phyloP scores from a whole-genome alignment of 1,140 invertebrate genomes.

The Nautilus pompilius region DNA sequence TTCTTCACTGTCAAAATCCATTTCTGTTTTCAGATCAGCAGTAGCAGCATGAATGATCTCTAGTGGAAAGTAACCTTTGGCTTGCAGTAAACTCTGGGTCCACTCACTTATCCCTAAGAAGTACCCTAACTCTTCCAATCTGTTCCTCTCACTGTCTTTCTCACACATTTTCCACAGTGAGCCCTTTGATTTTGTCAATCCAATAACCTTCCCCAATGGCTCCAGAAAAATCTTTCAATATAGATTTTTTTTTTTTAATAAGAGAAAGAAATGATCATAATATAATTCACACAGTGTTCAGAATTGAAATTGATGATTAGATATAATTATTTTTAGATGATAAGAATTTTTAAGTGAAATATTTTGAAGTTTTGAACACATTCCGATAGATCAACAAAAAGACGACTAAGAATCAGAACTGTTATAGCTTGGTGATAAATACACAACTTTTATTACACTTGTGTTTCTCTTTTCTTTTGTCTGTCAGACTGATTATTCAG shows the following conservation, averaged over 20 bases:
- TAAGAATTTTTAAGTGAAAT: no score
- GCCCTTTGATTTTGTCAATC: constrained; percentile 41
- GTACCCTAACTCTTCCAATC: constrained; percentile 37
- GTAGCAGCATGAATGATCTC: constrained; percentile 7
- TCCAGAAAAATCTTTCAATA: constrained; percentile 44
- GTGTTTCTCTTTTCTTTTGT: no score
- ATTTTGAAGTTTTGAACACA: no score
- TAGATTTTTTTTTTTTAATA: background rate
- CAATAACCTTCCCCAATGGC: constrained; percentile 47
- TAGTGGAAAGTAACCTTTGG: constrained; percentile 14
- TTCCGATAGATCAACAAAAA: no score
- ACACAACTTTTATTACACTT: no score
- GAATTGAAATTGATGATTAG: no score
- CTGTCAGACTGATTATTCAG: no score
- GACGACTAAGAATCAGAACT: no score
- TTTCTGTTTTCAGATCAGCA: constrained; percentile 18
- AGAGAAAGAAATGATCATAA: background rate
- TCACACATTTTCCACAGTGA: constrained; percentile 28
- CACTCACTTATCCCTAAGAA: constrained; percentile 46
- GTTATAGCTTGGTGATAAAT: no score
- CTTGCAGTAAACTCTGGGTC: constrained; percentile 21
- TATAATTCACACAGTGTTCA: background rate
- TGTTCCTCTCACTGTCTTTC: constrained; percentile 10
- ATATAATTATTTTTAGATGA: no score
- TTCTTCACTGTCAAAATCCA: constrained; percentile 6